Percentiles rank a stretch among this genome's conserved stretches.
These are phyloP conservation scores for Tricholaema leucomelas DNA, from an alignment of 2,113 vertebrate genomes.

Conservation along the genomic window DNA sequence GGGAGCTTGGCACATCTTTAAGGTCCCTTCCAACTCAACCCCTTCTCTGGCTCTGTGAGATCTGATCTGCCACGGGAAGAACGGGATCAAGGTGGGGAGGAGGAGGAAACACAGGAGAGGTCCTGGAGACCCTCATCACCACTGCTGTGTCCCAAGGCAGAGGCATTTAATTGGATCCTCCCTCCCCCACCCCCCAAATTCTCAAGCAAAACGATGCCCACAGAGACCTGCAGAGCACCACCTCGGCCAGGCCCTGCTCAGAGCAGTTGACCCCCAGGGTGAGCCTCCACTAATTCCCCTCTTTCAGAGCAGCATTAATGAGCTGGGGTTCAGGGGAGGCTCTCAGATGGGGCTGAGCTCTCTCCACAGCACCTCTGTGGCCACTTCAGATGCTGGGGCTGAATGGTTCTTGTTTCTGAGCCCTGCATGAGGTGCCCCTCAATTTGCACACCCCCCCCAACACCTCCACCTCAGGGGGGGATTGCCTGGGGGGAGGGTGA, in stretches of 20 bases:
- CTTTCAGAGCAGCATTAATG: slow-evolving; percentile 26
- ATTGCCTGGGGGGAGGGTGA: background rate
- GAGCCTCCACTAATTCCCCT: background rate
- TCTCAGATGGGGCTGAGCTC: background rate
- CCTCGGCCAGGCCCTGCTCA: background rate
- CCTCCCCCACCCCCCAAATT: background rate
- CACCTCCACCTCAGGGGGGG: background rate
- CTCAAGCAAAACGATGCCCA: accelerated
- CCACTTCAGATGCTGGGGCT: background rate
- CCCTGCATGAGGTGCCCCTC: background rate
- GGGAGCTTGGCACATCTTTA: too few relatives aligned
- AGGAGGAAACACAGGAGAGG: background rate
- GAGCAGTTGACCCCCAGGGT: background rate
- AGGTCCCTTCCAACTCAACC: too few relatives aligned
- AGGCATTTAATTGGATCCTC: accelerated
- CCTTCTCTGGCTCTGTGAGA: too few relatives aligned
- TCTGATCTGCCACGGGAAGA: too few relatives aligned
- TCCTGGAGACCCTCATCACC: background rate
- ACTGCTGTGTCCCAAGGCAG: accelerated
- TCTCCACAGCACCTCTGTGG: accelerated
- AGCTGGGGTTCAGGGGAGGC: background rate
- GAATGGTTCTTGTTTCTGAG: background rate
- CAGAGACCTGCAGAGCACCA: accelerated
- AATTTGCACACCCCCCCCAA: background rate
- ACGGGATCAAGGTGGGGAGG: background rate